Evolutionary conservation across 30 jellyfish, hydroid and myxozoan genomes (phyloP).

Genomic region (Pseudorhiza aurosa): DNA sequence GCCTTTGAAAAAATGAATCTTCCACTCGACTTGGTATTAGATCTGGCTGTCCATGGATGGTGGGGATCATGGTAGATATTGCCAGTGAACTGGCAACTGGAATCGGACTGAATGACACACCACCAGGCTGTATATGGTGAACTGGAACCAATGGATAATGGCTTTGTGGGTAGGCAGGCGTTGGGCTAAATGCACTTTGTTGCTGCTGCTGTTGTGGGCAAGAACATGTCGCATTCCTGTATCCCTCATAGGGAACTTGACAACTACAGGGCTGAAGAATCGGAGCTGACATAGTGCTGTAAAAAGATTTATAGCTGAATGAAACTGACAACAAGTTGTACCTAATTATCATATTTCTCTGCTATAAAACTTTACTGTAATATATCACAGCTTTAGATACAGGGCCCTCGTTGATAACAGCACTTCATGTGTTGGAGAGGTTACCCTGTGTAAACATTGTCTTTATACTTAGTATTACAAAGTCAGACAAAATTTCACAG

Average conservation of each 20-base stretch:
- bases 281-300: constrained; percentile 21
- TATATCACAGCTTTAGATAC: too few relatives aligned
- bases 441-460: too few relatives aligned
- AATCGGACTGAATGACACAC: constrained; percentile 57
- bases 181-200: constrained; percentile 34
- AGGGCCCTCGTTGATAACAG: too few relatives aligned
- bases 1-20: constrained; percentile 52
- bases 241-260: constrained; percentile 56
- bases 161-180: constrained; percentile 53
- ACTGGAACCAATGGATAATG: constrained; percentile 61
- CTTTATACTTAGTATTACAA: too few relatives aligned
- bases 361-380: too few relatives aligned
- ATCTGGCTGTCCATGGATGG: constrained; percentile 64
- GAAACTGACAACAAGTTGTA: too few relatives aligned
- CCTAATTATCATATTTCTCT: too few relatives aligned
- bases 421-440: too few relatives aligned
- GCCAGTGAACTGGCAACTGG: constrained; percentile 62
- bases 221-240: constrained; percentile 40
- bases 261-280: constrained; percentile 57
- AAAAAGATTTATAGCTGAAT: background rate
- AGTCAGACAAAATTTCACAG: too few relatives aligned
- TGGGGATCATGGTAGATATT: constrained; percentile 36
- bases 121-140: constrained; percentile 55
- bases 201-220: constrained; percentile 61
- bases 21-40: constrained; percentile 44